Conservation (phyloP, 2,888 invertebrate species). For the Agonopterix arenella region DNA sequence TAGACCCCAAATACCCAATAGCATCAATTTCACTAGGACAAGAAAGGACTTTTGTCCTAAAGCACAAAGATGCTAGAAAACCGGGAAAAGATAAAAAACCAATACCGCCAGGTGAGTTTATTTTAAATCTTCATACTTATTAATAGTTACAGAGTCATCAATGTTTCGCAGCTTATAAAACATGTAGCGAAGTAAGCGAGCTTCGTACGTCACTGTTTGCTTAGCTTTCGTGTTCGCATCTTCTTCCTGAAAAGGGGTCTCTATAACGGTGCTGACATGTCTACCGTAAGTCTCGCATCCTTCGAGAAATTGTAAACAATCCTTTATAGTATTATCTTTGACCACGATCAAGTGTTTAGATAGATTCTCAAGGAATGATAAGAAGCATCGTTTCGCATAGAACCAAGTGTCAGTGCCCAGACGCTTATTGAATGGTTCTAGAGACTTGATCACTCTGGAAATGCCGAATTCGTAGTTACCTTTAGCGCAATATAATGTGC, state of each 20-base stretch:
- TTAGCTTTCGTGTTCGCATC: constrained; percentile 84
- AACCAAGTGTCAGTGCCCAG: constrained; percentile 99
- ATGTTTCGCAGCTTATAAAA: constrained; percentile 81
- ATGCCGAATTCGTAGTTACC: constrained; percentile 99
- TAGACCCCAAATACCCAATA: constrained; percentile 78
- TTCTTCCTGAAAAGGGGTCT: constrained; percentile 86
- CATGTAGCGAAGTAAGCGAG: constrained; percentile 88
- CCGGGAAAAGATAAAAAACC: constrained; percentile 55
- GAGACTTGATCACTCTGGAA: constrained; percentile 96
- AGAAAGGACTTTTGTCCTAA: constrained; percentile 79
- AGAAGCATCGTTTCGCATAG: constrained; percentile 96
- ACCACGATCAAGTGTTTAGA: constrained; percentile 93
- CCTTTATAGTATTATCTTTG: constrained; percentile 90
- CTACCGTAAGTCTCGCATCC: constrained; percentile 93
- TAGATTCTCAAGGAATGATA: constrained; percentile 94
- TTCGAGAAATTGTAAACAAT: constrained; percentile 92
- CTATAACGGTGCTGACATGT: constrained; percentile 88
- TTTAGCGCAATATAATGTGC: constrained; percentile 98
- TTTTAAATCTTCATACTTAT: constrained; percentile 73
- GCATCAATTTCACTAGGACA: constrained; percentile 83
- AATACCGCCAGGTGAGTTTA: constrained; percentile 62
- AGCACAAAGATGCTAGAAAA: constrained; percentile 76
- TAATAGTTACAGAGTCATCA: constrained; percentile 70
- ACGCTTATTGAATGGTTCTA: constrained; percentile 95
- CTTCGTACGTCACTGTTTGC: constrained; percentile 94